Evolutionary conservation across 92 coral and sea anemone species (phyloP).

Genomic region (Epizoanthus ramosus): DNA sequence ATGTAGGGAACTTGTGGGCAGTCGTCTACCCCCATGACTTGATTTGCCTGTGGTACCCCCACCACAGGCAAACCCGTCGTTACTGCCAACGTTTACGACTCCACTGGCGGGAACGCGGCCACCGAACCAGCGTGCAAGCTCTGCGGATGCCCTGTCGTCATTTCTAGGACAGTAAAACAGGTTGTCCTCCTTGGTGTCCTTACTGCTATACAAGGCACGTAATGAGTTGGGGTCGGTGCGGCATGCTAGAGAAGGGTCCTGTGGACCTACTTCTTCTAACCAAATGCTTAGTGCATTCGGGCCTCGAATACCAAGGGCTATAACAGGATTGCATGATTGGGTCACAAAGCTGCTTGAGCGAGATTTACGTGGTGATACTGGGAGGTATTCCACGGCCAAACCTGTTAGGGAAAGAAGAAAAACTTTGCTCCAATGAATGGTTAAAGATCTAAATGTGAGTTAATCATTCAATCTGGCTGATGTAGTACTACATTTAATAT

Average conservation of each 20-base stretch:
- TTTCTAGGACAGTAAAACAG: slow-evolving; percentile 93
- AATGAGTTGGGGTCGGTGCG: slow-evolving; percentile 88
- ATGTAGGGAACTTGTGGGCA: slow-evolving; percentile 71
- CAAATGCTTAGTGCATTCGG: slow-evolving; percentile 76
- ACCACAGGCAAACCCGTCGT: slow-evolving; percentile 27
- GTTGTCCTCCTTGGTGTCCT: slow-evolving; percentile 74
- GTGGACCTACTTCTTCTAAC: slow-evolving; percentile 90
- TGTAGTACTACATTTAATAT: too few relatives aligned
- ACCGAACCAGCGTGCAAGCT: slow-evolving; percentile 94
- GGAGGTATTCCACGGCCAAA: background rate
- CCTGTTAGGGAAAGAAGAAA: background rate
- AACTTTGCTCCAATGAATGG: background rate
- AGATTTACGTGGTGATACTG: slow-evolving; percentile 20
- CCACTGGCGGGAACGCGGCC: slow-evolving; percentile 89
- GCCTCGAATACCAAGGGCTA: slow-evolving; percentile 87
- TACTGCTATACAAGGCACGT: slow-evolving; percentile 77
- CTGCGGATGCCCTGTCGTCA: slow-evolving; percentile 62
- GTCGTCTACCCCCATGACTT: slow-evolving; percentile 45
- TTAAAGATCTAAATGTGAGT: background rate
- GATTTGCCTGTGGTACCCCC: slow-evolving; percentile 38
- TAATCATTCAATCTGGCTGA: background rate
- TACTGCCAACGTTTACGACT: slow-evolving; percentile 62
- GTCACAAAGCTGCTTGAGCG: slow-evolving; percentile 25
- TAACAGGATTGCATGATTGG: slow-evolving; percentile 42
- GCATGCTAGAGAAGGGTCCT: slow-evolving; percentile 77